Evolutionary conservation across 2,797 vertebrate genomes (phyloP).

Genomic region (Prionace glauca): DNA sequence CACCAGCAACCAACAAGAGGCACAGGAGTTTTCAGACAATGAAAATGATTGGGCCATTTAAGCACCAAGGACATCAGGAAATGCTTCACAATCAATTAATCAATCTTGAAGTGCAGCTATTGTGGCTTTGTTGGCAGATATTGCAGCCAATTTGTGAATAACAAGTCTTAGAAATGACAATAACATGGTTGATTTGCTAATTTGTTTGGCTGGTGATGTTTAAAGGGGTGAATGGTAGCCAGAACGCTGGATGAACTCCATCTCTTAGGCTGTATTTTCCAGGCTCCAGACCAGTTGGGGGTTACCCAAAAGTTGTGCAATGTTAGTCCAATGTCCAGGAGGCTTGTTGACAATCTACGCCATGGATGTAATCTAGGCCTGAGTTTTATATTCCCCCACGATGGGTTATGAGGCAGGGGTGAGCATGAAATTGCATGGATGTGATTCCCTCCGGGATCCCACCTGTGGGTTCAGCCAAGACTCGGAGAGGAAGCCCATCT

Average conservation of each 20-base stretch:
- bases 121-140: background rate
- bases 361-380: background rate
- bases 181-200: background rate
- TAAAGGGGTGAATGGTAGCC: too few relatives aligned
- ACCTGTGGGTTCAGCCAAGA: too few relatives aligned
- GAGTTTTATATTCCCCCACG: too few relatives aligned
- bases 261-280: background rate
- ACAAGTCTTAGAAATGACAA: background rate
- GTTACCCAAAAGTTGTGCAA: background rate
- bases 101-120: background rate
- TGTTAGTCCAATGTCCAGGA: background rate
- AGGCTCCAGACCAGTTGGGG: too few relatives aligned
- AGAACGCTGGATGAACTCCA: background rate
- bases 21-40: background rate
- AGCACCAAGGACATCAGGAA: background rate
- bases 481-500: too few relatives aligned
- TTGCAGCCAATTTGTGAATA: background rate
- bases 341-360: background rate
- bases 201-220: background rate
- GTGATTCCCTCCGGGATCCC: too few relatives aligned
- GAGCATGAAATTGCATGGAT: too few relatives aligned
- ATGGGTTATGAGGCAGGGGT: too few relatives aligned
- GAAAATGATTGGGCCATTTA: background rate
- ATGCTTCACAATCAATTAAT: background rate
- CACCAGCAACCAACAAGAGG: background rate